These are phyloP conservation scores for Agrochola lychnidis DNA, from an alignment of 2,888 invertebrate species.

Conservation along the genomic window DNA sequence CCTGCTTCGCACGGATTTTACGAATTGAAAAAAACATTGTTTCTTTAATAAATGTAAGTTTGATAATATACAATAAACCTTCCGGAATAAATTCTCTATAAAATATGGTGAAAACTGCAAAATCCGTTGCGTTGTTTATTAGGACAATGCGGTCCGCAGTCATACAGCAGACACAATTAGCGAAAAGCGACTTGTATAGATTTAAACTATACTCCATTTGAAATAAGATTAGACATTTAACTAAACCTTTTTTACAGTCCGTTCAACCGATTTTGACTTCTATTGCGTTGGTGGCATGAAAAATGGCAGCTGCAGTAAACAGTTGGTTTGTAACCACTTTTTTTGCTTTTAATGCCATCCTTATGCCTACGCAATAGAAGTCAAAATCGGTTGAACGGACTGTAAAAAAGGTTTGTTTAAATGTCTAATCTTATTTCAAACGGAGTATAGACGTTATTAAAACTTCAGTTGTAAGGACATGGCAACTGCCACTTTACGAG, in stretches of 20 bases:
- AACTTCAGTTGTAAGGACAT: constrained; percentile 28
- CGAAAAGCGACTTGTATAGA: background rate
- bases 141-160: background rate
- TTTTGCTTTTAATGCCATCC: too few relatives aligned
- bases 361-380: too few relatives aligned
- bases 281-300: too few relatives aligned
- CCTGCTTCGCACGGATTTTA: background rate
- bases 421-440: too few relatives aligned
- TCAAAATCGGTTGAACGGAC: too few relatives aligned
- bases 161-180: background rate
- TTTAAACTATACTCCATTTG: too few relatives aligned
- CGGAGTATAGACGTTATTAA: constrained; percentile 27
- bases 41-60: background rate
- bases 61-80: background rate
- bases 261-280: too few relatives aligned
- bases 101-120: background rate
- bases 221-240: too few relatives aligned
- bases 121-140: background rate
- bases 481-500: constrained; percentile 27
- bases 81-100: background rate
- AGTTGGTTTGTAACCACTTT: too few relatives aligned
- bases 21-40: background rate
- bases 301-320: too few relatives aligned
- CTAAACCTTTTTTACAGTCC: too few relatives aligned
- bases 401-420: too few relatives aligned